Base-by-base conservation (phyloP, 2,797 vertebrate species). In the Ptychobarbus kaznakovi region DNA sequence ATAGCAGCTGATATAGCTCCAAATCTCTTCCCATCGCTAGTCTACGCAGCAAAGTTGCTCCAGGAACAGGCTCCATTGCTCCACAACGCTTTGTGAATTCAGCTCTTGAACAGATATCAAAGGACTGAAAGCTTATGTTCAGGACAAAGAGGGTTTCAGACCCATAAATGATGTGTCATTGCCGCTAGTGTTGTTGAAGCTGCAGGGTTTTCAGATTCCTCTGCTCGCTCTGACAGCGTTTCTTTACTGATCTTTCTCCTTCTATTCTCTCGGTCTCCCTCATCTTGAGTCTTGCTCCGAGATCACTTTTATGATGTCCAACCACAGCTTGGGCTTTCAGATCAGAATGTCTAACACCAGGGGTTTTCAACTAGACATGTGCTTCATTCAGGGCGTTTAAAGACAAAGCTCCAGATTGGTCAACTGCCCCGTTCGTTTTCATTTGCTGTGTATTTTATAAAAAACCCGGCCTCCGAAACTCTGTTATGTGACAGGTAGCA, bases 291-390 rank as follows among this genome's bases (percentile, higher is more conserved):
- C 51, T 56, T 51, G 69, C 42, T 51, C 72, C 16, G 1, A 70
- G 72, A 51, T 63, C 18, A 9, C 68, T 35, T 61, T 75, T 61
- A 63, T 83, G 76, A 88, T 89, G 87, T 90, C 83, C 69, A 82
- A 88, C 86, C 78, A 79, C 49, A 70, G 86, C 82, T 69, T 82
- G 82, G 86, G 73, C n/a, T 61, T 66, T 87, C 20, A 82, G 85
- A 91, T 90, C 87, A 86, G 80, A 89, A 90, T 86, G 22, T 75
- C 40, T 75, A 84, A 88, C 49, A 0, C 86, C 74, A 76, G 76
- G 80, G 38, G 84, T 76, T 90, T 38, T 73, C 53, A 89, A 86
- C 72, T 65, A 32, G 78, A 86, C 86, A n/a, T 74, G 38, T 82
- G 46, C 76, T 77, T 6, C 0, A 35, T 53, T 53, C 13, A 53